Conservation (phyloP, 1,140 invertebrate genomes). For the Eurosta solidaginis region DNA sequence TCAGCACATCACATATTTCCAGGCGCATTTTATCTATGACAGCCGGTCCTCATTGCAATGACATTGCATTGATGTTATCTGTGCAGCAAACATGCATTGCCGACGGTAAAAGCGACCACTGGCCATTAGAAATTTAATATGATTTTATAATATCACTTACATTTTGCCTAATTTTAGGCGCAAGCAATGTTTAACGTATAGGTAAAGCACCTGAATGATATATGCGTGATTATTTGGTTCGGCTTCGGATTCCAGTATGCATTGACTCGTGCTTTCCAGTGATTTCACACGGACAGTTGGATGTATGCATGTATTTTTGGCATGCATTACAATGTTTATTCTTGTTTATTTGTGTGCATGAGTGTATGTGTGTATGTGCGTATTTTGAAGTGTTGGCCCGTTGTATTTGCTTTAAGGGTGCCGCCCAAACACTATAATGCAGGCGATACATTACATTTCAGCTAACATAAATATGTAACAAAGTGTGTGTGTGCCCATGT, state of each 20-base stretch:
- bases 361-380: background rate
- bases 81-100: background rate
- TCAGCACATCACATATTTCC: background rate
- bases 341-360: background rate
- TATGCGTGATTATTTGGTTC: background rate
- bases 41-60: background rate
- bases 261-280: background rate
- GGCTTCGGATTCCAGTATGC: background rate
- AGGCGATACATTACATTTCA: background rate
- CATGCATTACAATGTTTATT: background rate
- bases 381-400: slow-evolving; percentile 25
- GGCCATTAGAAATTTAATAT: background rate
- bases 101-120: background rate
- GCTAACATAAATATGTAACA: slow-evolving; percentile 50
- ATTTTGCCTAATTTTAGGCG: slow-evolving; percentile 10
- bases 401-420: slow-evolving; percentile 47
- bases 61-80: background rate
- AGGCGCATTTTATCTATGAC: background rate
- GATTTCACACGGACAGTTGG: background rate
- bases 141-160: background rate
- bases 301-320: background rate
- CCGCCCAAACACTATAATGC: slow-evolving; percentile 47
- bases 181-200: background rate
- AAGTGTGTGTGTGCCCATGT: slow-evolving; percentile 14
- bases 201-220: background rate